Base-by-base conservation (phyloP, 2,113 vertebrate genomes). In the Bostrychus sinensis region DNA sequence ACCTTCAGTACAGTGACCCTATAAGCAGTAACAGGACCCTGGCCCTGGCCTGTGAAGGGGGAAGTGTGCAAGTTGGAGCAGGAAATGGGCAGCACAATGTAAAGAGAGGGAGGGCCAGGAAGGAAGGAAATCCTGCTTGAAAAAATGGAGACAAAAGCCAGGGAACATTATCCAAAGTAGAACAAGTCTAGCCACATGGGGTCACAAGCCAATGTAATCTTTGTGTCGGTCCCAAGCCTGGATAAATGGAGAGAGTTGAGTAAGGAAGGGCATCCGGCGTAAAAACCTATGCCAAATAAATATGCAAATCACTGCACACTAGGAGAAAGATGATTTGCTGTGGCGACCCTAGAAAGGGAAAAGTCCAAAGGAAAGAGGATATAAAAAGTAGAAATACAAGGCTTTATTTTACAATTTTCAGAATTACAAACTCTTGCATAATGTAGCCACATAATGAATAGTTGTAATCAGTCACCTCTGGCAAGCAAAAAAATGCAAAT, bases 111-210 rank as follows among this genome's bases (percentile, higher is more conserved):
- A 92, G 88, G 88, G 86, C 70, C 91, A 90, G 89, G 90, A 91
- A 92, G 89, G 89, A 92, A 91, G 91, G 91, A 92, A 91, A 91
- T 91, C 89, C 89, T 90, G 89, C 85, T 87, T 83, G 57, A 81
- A 78, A 86, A 89, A 81, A 75, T 61, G 4, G 74, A 78, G 80
- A 90, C 89, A 91, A 91, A 92, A 86, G 84, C 74, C 65, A 82
- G 83, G 78, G 75, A 81, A 79, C 75, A 77, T 66, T 58, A 71
- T 70, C 43, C 50, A n/a, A n/a, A n/a, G n/a, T n/a, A n/a, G n/a
- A n/a, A n/a, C n/a, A n/a, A n/a, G n/a, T n/a, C n/a, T n/a, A n/a
- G n/a, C n/a, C n/a, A n/a, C n/a, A n/a, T n/a, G n/a, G n/a, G n/a
- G n/a, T n/a, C n/a, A n/a, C n/a, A n/a, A n/a, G n/a, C n/a, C n/a